Base-by-base conservation (phyloP, 1,140 invertebrate genomes). In the Brachystomella parvula region DNA sequence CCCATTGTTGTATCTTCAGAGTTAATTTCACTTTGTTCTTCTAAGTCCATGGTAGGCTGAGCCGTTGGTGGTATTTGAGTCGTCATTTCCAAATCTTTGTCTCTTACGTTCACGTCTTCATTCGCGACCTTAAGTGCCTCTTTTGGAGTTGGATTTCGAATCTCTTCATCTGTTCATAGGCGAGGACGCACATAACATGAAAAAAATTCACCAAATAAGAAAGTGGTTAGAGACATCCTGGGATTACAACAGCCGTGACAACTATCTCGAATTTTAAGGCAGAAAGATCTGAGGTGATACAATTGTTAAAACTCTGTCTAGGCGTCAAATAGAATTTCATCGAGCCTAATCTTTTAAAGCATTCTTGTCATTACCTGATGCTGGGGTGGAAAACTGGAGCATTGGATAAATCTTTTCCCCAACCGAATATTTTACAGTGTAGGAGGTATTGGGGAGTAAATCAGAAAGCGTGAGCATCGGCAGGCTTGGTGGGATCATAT, bases 371-470 rank as follows among this genome's bases (percentile, higher is more conserved):
- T 60, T 60, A 60, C 58, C 58, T 6, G 9, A 9, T 15, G 12
- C 29, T 3, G 33, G 58, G 24, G 71, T 74, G 15, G 61, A 71
- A 44, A 73, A 71, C 26, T 72, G 67, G 1, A 66, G 62, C 15
- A 61, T 19, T 32, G 68, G 66, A 33, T 47, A 67, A 3, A 49
- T 35, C 35, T 70, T 67, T 2, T 63, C 68, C 19, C 61, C 67
- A 2, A 67, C 57, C 12, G 71, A 56, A 61, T 74, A 76, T 56
- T 74, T 75, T 56, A 76, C 67, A 2, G 73, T 73, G 63, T 76
- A 76, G 12, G 69, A 69, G 0, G 73, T 76, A 47, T 69, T 71
- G 9, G 73, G 70, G 1, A 33, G 57, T 0, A 76, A 69, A 39
- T 69, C 67, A 28, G 58, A 61, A 0, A 76, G 62, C 1, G 65